These are phyloP conservation scores for Alviniconcha marisindica DNA, from an alignment of 1,140 invertebrate species.

Conservation along the genomic window DNA sequence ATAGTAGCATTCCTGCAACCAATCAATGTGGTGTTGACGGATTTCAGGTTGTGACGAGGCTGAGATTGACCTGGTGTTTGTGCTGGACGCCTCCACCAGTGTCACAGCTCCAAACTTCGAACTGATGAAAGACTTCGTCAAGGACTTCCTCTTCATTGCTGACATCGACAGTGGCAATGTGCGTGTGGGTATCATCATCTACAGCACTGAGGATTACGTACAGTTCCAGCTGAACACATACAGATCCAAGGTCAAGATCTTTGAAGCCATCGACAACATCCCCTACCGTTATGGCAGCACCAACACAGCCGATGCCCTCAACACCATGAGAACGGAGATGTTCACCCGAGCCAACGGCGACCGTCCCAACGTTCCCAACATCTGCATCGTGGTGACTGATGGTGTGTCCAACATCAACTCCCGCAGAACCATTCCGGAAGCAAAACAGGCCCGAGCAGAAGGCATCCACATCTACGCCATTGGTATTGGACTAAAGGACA, in stretches of 20 bases:
- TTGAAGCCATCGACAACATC: constrained; percentile 59
- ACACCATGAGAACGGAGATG: constrained; percentile 61
- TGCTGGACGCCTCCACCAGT: constrained; percentile 66
- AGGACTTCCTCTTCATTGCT: constrained; percentile 56
- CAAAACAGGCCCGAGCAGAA: constrained; percentile 47
- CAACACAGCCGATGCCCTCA: constrained; percentile 61
- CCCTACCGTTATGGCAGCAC: constrained; percentile 49
- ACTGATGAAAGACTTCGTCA: constrained; percentile 60
- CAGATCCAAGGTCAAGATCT: constrained; percentile 46
- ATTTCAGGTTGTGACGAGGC: constrained; percentile 53
- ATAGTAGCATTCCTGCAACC: too few relatives aligned
- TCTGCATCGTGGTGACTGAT: constrained; percentile 64
- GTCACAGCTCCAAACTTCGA: constrained; percentile 59
- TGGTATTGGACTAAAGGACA: constrained; percentile 61
- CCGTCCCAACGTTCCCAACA: constrained; percentile 58
- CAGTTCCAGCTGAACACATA: constrained; percentile 49
- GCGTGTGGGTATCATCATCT: constrained; percentile 56
- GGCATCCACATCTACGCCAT: constrained; percentile 66
- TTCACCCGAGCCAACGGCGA: constrained; percentile 63
- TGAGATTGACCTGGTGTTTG: constrained; percentile 60
- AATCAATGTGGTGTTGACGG: too few relatives aligned
- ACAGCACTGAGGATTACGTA: constrained; percentile 52
- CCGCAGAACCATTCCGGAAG: constrained; percentile 64
- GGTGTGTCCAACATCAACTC: constrained; percentile 65
- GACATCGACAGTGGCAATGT: constrained; percentile 63